Evolutionary conservation across 2,113 vertebrate species (phyloP), one percentile per base, ranked within the genome.

Genomic region (Haliaeetus leucogaster): DNA sequence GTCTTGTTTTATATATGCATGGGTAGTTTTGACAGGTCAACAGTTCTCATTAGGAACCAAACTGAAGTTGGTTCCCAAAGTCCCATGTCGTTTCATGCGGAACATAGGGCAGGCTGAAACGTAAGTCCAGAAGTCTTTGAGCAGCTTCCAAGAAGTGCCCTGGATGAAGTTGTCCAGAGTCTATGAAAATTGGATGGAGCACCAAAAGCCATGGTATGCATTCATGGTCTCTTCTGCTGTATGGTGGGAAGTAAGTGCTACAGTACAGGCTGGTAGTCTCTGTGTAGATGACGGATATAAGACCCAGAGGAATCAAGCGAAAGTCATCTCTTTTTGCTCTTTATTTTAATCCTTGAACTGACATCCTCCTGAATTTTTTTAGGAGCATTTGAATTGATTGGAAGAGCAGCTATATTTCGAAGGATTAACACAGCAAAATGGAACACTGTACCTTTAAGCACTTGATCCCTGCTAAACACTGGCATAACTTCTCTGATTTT

Each of bases 401-500:
- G 45, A 82, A 58, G 20, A 66, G 30, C 87, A 50, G 2, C 18
- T 26, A 3, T 47, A 26, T 62, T 86, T 83, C 48, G 45, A 81
- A 50, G 20, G 38, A 62, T 81, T 79, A 86, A 81, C n/a, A 34
- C 14, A 88, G 50, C 13, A 91, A 93, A 94, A 93, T 63, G 26
- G 16, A 94, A 79, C 9, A 62, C 22, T 81, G 74, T 40, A 8
- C 22, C 30, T 97, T 88, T 71, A 82, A 91, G 21, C 25, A 56
- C 27, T 92, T 74, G 18, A 52, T 78, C 26, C 11, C 40, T 86
- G 20, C 29, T 92, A 86, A 82, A 61, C 17, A 22, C 42, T 65
- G 56, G 10, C 61, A 72, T 82, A 91, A 82, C n/a, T 86, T 76
- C 50, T 74, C 48, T 68, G 58, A 30, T 96, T 95, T 97, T 95